Evolutionary conservation across 2,888 invertebrate species (phyloP).

Genomic region (Philonicus albiceps): DNA sequence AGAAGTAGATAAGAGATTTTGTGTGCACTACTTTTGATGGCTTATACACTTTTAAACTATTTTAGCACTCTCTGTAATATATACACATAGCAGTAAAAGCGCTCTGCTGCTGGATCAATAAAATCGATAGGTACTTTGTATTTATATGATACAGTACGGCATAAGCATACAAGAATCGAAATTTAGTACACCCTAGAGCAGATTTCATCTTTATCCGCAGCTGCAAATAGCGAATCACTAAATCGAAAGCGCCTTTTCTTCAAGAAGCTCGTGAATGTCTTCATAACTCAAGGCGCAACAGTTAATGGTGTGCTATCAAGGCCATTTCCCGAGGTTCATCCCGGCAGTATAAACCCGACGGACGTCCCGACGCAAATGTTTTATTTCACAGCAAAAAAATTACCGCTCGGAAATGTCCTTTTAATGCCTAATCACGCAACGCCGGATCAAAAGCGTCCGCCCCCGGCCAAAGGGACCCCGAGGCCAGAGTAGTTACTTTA

Average conservation of each 20-base stretch:
- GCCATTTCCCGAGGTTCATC: background rate
- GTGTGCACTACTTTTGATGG: background rate
- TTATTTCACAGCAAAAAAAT: slow-evolving; percentile 39
- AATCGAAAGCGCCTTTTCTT: background rate
- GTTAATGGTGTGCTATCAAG: background rate
- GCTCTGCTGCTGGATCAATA: background rate
- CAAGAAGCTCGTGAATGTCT: background rate
- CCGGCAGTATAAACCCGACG: background rate
- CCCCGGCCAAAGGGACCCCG: background rate
- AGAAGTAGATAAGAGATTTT: background rate
- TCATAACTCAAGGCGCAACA: slow-evolving; percentile 16
- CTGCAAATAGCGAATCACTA: background rate
- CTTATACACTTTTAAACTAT: background rate
- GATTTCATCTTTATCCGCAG: background rate
- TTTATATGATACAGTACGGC: too few relatives aligned
- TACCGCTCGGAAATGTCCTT: slow-evolving; percentile 49
- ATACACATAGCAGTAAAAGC: too few relatives aligned
- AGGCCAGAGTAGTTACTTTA: background rate
- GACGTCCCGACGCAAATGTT: background rate
- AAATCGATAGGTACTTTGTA: background rate
- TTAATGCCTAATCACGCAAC: slow-evolving; percentile 49
- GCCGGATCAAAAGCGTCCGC: slow-evolving; percentile 8
- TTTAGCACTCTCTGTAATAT: too few relatives aligned
- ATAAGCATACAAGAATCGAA: background rate
- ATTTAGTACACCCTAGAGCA: background rate